A percentile compares a stretch with the other conserved stretches of the same genome.
These are phyloP conservation scores for Nannospalax galili DNA, from an alignment of 2,113 vertebrate species.

Conservation along the genomic window DNA sequence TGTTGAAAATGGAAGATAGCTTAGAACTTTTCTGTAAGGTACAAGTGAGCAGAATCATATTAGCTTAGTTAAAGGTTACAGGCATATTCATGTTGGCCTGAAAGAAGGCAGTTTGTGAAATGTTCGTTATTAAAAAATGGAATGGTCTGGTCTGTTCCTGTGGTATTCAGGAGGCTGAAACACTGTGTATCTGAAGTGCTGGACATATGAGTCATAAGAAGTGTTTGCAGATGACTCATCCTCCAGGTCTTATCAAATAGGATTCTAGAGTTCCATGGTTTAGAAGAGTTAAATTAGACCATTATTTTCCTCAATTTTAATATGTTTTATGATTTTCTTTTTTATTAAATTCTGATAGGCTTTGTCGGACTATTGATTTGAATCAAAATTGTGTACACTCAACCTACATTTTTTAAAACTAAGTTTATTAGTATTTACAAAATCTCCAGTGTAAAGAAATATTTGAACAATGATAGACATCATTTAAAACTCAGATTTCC, in stretches of 20 bases:
- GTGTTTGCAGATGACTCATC: neutral
- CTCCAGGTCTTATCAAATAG: neutral
- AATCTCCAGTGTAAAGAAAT: no score
- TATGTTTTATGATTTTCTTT: neutral
- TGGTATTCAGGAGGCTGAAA: neutral
- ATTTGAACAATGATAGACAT: no score
- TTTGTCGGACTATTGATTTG: neutral
- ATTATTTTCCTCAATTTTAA: neutral
- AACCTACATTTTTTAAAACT: neutral
- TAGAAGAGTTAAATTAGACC: neutral
- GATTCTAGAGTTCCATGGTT: neutral
- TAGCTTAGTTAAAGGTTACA: neutral
- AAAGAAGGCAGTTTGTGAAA: neutral
- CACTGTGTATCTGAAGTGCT: neutral
- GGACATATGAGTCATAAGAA: neutral
- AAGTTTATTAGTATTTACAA: no score
- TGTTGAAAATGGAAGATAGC: neutral
- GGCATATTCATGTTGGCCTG: neutral
- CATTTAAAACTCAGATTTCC: no score
- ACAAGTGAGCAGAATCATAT: conserved; percentile 32
- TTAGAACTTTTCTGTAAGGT: neutral
- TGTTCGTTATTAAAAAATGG: conserved; percentile 13
- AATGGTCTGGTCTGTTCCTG: neutral
- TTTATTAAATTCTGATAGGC: neutral
- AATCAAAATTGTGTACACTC: neutral